Evolutionary conservation across 2,113 vertebrate species (phyloP).

Genomic region (Gallinago paraguaiae): DNA sequence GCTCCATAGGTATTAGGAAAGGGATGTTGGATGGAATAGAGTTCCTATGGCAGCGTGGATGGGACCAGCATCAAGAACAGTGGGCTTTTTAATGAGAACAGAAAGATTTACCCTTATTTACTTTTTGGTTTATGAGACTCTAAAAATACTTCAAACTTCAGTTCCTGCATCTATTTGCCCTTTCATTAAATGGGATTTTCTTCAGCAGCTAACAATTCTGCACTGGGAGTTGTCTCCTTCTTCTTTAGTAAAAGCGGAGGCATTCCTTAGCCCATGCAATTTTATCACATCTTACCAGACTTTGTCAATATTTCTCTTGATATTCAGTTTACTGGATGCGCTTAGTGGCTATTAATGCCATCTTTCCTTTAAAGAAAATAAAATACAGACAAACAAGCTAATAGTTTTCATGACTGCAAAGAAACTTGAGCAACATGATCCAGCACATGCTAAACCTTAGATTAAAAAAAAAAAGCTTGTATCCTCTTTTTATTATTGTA

Average conservation of each 20-base stretch:
- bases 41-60: neutral
- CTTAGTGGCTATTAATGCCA: neutral
- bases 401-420: neutral
- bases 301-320: neutral
- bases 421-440: neutral
- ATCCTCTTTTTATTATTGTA: neutral
- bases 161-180: fast-evolving
- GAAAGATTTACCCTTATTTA: neutral
- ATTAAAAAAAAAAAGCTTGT: neutral
- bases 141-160: neutral
- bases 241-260: neutral
- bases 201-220: neutral
- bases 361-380: neutral
- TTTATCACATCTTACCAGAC: neutral
- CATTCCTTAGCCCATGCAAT: neutral
- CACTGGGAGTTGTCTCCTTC: neutral
- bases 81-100: neutral
- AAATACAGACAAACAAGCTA: neutral
- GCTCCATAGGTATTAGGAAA: conserved; percentile 3
- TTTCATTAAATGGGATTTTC: neutral
- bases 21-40: neutral
- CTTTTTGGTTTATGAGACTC: neutral
- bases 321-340: neutral
- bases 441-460: neutral
- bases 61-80: neutral